Conservation (phyloP, 2,888 invertebrate genomes). For the Synergus itoensis region DNA sequence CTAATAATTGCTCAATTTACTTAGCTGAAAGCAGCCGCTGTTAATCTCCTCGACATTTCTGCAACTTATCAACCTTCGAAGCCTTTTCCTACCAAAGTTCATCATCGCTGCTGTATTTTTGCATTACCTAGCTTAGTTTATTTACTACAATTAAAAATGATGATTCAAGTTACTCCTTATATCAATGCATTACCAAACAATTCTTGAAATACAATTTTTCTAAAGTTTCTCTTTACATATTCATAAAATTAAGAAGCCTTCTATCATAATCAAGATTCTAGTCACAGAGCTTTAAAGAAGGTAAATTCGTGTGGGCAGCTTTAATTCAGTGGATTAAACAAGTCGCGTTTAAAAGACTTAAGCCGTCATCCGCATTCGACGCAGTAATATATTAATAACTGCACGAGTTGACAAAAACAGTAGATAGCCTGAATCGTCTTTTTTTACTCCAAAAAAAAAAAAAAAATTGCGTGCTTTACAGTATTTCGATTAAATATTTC, state of each 20-base stretch:
- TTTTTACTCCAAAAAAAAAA: background rate
- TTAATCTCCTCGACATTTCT: constrained; percentile 57
- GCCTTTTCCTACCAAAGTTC: constrained; percentile 46
- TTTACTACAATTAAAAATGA: constrained; percentile 64
- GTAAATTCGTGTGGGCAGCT: constrained; percentile 11
- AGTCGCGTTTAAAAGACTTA: background rate
- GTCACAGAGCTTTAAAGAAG: background rate
- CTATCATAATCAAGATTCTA: background rate
- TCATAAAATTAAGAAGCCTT: background rate
- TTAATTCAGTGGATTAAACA: constrained; percentile 23
- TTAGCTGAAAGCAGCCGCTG: constrained; percentile 64
- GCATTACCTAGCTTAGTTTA: constrained; percentile 68
- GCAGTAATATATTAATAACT: constrained; percentile 5
- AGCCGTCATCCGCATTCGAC: background rate
- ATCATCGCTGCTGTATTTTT: constrained; percentile 64
- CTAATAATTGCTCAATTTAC: constrained; percentile 64
- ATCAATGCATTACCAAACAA: background rate
- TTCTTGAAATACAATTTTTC: background rate
- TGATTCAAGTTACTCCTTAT: constrained; percentile 67
- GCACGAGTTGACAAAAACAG: background rate
- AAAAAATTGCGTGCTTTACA: background rate
- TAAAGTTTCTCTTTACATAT: background rate
- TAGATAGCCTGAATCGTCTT: background rate
- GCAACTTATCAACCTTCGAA: constrained; percentile 59
- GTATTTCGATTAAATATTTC: background rate